Base-by-base conservation (phyloP, 2,888 invertebrate genomes). In the Pseudococcus longispinus region DNA sequence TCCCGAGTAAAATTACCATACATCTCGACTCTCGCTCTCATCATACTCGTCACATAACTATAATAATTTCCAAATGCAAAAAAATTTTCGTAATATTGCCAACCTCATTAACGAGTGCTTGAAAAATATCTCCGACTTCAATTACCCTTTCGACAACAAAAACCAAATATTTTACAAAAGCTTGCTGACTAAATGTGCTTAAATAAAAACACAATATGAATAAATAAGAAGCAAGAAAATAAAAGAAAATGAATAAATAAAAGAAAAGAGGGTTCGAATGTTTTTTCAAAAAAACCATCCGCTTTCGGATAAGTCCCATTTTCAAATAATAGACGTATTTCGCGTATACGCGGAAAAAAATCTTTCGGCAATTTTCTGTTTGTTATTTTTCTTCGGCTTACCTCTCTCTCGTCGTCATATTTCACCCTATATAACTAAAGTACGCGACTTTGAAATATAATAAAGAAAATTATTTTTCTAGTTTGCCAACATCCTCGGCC, bases 161-260 rank as follows among this genome's bases (percentile, higher is more conserved):
- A 70, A 42, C 42, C 42, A 85, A 85, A 70, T 55, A 51, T 84
- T 70, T 85, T 23, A 60, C 60, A 32, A 80, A 42, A 80, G 77
- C 20, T 80, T 80, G n/a, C n/a, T n/a, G 9, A 20, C 29, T 42
- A 65, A 85, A 85, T 60, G 65, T 85, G 42, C 70, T 37, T 70
- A 85, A 85, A 65, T 42, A 85, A 85, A 85, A 70, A 84, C 51
- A 85, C 60, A 65, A 85, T 85, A 85, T 42, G 85, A 85, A 85
- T 85, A 85, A 85, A 85, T 85, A 70, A 70, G 85, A 42, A 29
- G 55, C 60, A 42, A 42, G 37, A 70, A 85, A 85, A 85, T 85
- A 85, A 85, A 60, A 84, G 84, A 84, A 84, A 85, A 85, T 85
- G 85, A 85, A 85, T 85, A 85, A 85, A 85, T 85, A 85, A 85